Evolutionary conservation across 2,888 invertebrate species (phyloP), one percentile per base, ranked within the genome.

Genomic region (Lithophane leautieri): DNA sequence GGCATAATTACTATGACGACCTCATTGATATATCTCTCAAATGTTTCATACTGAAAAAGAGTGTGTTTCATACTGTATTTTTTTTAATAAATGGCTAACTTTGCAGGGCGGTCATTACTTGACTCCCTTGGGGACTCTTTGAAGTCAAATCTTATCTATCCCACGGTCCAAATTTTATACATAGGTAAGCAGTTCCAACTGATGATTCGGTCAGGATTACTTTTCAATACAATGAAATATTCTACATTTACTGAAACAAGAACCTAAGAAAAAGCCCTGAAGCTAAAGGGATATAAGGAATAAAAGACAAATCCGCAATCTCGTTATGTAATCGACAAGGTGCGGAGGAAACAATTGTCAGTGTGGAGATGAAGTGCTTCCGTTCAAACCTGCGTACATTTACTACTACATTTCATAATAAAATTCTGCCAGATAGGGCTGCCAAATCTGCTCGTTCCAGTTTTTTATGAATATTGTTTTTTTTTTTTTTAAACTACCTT

Each of bases 331-430:
- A 88, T 88, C 70, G 70, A 60, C 70, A 56, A 79, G 82, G 70
- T 80, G 79, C 71, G 70, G 81, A 87, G 90, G 89, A 89, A 92
- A 90, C 89, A 88, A 91, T 91, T 85, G 91, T 86, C 85, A 85
- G 74, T 73, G 73, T 86, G 90, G 89, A 90, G 86, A 92, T 90
- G 90, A 90, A 89, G 66, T 54, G 86, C 86, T 90, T 91, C 91
- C 92, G 88, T 74, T 81, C 79, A 68, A 74, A 78, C 54, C 81
- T 77, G 78, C 56, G 66, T 72, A 70, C 70, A 68, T 81, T 71
- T 74, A 69, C 50, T 71, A 50, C 66, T 61, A 75, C 74, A 75
- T 78, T 78, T 81, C 68, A 71, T 78, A 67, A 76, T 56, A 79
- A 73, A 70, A 70, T 62, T 70, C 62, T 54, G 1, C n/a, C 14